phyloP scores from a whole-genome alignment of 2,797 vertebrate genomes.

The Anguilla marmorata region DNA sequence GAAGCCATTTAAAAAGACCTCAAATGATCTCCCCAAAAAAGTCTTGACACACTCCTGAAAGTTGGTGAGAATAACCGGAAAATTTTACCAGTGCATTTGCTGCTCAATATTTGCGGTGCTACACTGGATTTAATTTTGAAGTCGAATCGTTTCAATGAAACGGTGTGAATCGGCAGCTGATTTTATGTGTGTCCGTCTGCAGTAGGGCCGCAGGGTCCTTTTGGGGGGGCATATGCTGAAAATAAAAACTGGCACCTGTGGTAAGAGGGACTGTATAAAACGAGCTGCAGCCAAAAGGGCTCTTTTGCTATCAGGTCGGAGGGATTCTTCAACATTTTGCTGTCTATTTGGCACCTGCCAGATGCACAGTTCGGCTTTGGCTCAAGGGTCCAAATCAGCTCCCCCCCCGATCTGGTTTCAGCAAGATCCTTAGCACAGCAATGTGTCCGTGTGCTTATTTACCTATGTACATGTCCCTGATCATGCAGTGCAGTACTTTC shows the following conservation, averaged over 20 bases:
- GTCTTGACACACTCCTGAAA: neutral
- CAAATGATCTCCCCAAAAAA: neutral
- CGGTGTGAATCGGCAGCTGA: neutral
- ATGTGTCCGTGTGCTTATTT: neutral
- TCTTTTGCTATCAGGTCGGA: neutral
- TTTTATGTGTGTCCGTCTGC: neutral
- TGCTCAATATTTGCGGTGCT: neutral
- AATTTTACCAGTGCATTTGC: neutral
- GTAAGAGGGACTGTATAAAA: no score
- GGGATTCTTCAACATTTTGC: neutral
- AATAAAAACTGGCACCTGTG: no score
- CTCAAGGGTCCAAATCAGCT: no score
- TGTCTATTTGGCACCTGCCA: neutral
- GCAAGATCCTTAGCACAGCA: neutral
- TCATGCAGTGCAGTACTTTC: slow-evolving; percentile 17
- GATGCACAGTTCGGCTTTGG: neutral
- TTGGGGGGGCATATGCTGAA: no score
- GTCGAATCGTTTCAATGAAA: neutral
- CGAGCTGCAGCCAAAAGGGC: neutral
- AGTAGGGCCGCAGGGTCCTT: neutral
- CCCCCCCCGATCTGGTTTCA: neutral
- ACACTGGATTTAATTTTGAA: neutral
- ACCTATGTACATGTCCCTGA: neutral
- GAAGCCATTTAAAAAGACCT: neutral
- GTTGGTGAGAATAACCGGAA: neutral